A percentile compares a stretch with the other conserved stretches of the same genome.
phyloP scores from a whole-genome alignment of 2,797 vertebrate species.

The Danio jaintianensis region DNA sequence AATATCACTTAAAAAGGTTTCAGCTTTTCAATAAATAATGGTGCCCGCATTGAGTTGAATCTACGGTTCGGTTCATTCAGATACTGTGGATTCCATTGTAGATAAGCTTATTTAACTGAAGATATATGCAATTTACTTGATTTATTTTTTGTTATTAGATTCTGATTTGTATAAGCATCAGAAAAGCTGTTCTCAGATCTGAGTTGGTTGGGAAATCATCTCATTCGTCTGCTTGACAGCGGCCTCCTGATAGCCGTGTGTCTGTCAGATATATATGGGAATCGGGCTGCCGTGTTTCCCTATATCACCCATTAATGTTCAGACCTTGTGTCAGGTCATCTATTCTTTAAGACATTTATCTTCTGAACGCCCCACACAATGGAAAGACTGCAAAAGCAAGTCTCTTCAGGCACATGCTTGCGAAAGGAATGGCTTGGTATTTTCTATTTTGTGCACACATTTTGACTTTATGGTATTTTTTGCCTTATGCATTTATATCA shows the following conservation, averaged over 20 bases:
- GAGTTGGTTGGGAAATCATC: conserved; percentile 83
- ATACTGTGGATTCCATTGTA: conserved; percentile 18
- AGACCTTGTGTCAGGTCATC: conserved; percentile 95
- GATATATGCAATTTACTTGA: neutral
- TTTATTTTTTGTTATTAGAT: neutral
- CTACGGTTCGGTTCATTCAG: conserved; percentile 37
- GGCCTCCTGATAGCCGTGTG: conserved; percentile 45
- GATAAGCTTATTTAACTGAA: neutral
- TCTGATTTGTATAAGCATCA: conserved; percentile 12
- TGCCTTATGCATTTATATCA: neutral
- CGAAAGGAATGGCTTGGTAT: neutral
- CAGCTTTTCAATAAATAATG: conserved; percentile 97
- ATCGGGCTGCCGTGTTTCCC: conserved; percentile 92
- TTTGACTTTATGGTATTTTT: neutral
- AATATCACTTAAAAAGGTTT: conserved; percentile 89
- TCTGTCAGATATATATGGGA: conserved; percentile 94
- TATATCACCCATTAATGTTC: conserved; percentile 98
- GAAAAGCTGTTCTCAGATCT: neutral
- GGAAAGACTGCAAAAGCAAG: conserved; percentile 42
- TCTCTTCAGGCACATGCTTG: neutral
- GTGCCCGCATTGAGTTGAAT: conserved; percentile 78
- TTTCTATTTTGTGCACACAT: neutral
- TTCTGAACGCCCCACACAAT: conserved; percentile 83
- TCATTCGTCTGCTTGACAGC: conserved; percentile 46
- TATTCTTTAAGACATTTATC: conserved; percentile 95